Evolutionary conservation across 64 coral and sea anemone genomes (phyloP).

Genomic region (Orbicella faveolata): DNA sequence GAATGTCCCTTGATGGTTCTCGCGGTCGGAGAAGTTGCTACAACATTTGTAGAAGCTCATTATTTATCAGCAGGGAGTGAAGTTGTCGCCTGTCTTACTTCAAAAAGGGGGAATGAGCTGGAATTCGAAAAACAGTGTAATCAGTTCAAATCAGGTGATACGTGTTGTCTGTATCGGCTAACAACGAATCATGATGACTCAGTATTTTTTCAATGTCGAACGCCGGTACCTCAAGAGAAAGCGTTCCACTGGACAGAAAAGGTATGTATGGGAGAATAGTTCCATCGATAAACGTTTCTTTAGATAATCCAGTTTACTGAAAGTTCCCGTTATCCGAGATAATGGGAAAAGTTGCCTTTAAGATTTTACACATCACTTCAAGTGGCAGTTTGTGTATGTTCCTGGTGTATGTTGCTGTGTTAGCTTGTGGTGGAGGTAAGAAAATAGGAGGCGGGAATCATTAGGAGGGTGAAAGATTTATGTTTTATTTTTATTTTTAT

Average conservation of each 20-base stretch:
- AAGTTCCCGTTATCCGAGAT: too few species aligned
- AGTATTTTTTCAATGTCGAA: constrained; percentile 49
- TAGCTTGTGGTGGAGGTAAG: too few species aligned
- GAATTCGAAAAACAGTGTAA: not conserved
- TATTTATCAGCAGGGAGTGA: constrained; percentile 56
- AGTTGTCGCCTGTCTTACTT: constrained; percentile 38
- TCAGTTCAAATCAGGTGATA: not conserved
- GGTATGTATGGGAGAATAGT: constrained; percentile 18
- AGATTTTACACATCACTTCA: too few species aligned
- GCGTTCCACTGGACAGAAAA: constrained; percentile 81
- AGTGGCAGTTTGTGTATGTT: too few species aligned
- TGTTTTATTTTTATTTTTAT: too few species aligned
- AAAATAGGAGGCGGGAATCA: too few species aligned
- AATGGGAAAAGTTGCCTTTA: too few species aligned
- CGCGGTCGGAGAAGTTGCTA: constrained; percentile 77
- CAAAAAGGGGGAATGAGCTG: constrained; percentile 16
- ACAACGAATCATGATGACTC: constrained; percentile 38
- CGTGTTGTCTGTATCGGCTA: constrained; percentile 42
- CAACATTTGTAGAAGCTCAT: constrained; percentile 80
- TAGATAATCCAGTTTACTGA: too few species aligned
- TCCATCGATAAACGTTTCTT: too few species aligned
- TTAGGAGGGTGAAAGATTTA: too few species aligned
- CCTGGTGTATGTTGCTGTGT: too few species aligned
- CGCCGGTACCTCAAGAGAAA: constrained; percentile 51
- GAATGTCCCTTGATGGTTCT: constrained; percentile 62